These are phyloP conservation scores for Antigone vipio DNA, from an alignment of 2,113 vertebrate species.

Conservation along the genomic window DNA sequence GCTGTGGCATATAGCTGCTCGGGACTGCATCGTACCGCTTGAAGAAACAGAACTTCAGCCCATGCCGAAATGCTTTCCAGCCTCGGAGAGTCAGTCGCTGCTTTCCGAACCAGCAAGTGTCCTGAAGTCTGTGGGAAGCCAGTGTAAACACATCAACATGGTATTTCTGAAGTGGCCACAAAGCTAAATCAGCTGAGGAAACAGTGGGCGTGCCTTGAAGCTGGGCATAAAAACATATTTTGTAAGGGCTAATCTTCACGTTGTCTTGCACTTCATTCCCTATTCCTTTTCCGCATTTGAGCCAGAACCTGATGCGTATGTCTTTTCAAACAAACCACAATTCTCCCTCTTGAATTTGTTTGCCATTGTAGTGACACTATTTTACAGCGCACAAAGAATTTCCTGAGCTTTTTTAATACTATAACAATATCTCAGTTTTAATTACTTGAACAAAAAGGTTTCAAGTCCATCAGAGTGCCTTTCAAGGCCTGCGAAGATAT, in stretches of 20 bases:
- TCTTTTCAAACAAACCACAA: not conserved
- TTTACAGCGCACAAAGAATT: not conserved
- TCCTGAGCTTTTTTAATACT: slow-evolving; percentile 46
- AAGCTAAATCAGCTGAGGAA: not conserved
- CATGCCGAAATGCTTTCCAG: not conserved
- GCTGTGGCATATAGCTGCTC: not conserved
- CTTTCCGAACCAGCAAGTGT: not conserved
- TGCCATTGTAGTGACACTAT: not conserved
- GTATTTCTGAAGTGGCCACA: fast-evolving
- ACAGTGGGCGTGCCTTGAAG: not conserved
- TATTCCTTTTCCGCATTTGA: not conserved
- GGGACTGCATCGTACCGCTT: not conserved
- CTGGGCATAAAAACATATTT: not conserved
- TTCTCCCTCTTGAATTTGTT: not conserved
- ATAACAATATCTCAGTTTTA: slow-evolving; percentile 81
- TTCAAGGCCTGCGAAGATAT: slow-evolving; percentile 76
- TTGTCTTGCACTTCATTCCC: not conserved
- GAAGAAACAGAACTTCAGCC: not conserved
- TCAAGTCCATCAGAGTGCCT: slow-evolving; percentile 84
- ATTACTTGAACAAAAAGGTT: slow-evolving; percentile 87
- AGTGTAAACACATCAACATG: not conserved
- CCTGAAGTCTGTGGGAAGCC: not conserved
- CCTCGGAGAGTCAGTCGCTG: not conserved
- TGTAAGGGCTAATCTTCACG: not conserved
- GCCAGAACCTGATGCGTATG: fast-evolving